Evolutionary conservation across 2,113 vertebrate species (phyloP), one percentile per base, ranked within the genome.

Genomic region (Pitta sordida): DNA sequence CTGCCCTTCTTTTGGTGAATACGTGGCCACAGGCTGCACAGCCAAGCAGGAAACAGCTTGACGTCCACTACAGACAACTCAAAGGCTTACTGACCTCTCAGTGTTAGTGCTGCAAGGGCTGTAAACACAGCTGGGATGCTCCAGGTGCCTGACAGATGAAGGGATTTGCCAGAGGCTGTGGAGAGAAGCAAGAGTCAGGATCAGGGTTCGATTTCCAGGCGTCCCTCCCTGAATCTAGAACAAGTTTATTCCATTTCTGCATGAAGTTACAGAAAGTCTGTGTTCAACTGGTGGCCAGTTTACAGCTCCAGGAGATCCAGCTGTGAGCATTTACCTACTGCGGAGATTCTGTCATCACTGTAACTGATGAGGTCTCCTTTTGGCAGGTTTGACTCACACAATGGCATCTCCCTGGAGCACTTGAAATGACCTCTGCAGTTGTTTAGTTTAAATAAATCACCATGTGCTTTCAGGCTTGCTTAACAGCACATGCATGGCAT

Each of bases 11-110:
- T 0, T 5, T 49, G 53, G 21, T 37, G 59, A 64, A 20, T 17
- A 7, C 0, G 0, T 39, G 29, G 41, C 51, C 69, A n/a, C 0
- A 1, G 27, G 30, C 51, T 81, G 27, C 53, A n/a, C 1, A 0
- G 43, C 29, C 48, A 27, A 18, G 51, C 27, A 73, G 48, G 56
- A 85, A 29, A 60, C 70, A 83, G 59, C 62, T 29, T 12, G 48
- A 36, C 39, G 34, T 63, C 65, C 60, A 34, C 52, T 56, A 52
- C 21, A 43, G 64, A 20, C 29, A 34, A 0, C n/a, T 39, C 51
- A 29, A 67, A 13, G 74, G 29, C 73, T 65, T 67, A 9, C 34
- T 76, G 76, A 83, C 46, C 46, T 83, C 60, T 23, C 69, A 14
- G 29, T 23, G 48, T 58, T 0, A 0, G 2, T 69, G 67, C 76